Conservation (phyloP, 2,113 vertebrate genomes). For the Regulus satrapa region DNA sequence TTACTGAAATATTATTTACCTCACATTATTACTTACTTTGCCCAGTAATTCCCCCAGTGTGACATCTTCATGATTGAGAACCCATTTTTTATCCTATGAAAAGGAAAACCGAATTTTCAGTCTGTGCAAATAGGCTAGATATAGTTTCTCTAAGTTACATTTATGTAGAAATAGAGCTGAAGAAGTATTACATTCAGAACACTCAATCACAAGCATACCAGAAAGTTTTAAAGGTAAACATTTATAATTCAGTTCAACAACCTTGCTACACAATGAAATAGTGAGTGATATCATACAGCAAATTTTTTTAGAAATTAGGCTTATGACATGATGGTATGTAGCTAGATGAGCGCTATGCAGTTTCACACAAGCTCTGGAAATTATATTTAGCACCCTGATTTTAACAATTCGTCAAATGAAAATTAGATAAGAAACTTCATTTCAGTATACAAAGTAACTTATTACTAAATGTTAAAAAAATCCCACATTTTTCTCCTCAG, state of each 20-base stretch:
- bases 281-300: background rate
- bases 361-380: background rate
- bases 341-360: background rate
- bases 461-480: background rate
- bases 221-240: background rate
- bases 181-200: background rate
- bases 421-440: background rate
- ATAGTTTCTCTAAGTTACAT: background rate
- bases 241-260: constrained; percentile 6
- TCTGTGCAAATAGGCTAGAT: background rate
- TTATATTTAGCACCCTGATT: background rate
- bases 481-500: background rate
- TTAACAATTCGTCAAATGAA: background rate
- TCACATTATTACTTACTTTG: constrained; percentile 79
- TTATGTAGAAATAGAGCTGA: background rate
- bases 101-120: background rate
- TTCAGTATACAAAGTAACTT: background rate
- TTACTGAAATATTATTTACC: background rate
- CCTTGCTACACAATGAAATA: background rate
- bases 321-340: background rate
- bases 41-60: constrained; percentile 89
- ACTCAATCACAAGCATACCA: background rate
- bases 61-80: constrained; percentile 95
- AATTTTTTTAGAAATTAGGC: background rate
- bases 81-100: constrained; percentile 93